Evolutionary conservation across 2,113 vertebrate species (phyloP), one percentile per base, ranked within the genome.

Genomic region (Aleadryas rufinucha): DNA sequence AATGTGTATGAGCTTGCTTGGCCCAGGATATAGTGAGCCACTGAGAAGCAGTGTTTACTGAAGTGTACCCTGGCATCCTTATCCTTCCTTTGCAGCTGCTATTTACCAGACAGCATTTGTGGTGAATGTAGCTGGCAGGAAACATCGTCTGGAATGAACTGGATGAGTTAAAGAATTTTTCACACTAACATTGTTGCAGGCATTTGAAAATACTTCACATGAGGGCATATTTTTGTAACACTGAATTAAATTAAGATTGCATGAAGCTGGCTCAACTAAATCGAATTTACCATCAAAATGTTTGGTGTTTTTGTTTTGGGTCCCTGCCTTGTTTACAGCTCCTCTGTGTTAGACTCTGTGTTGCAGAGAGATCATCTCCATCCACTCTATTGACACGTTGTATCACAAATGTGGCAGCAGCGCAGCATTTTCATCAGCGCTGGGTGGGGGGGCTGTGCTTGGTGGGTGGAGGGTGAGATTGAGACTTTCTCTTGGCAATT

Each of bases 1-100:
- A 92, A 86, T 79, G 70, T 74, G 3, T 65, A 50, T 68, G 70
- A 89, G 82, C 66, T 76, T 44, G 53, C 84, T 94, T 96, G 90
- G 93, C 94, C 65, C 82, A 2, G 53, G 79, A 84, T 80, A 71
- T 90, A 96, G 85, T 47, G 75, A 87, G 82, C 65, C 69, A 68
- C 94, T 93, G 71, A 93, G 92, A 64, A 60, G 15, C 59, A 81
- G 78, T 81, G 84, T 94, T 97, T 94, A 79, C 86, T 95, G 91
- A 89, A 89, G 87, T 84, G 97, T 97, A 88, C 97, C 96, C 98
- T 98, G 98, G 98, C 98, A 98, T 97, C 97, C 96, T 98, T 97
- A 97, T 97, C 97, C 95, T 94, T 98, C 97, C 97, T 98, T 80
- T 96, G 98, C 98, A 99, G 98, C 98, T 98, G 98, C 96, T 71